Percentiles rank a stretch among this genome's conserved stretches.
These are phyloP conservation scores for Crocodylus rhombifer DNA, from an alignment of 2,797 vertebrate genomes.

Conservation along the genomic window DNA sequence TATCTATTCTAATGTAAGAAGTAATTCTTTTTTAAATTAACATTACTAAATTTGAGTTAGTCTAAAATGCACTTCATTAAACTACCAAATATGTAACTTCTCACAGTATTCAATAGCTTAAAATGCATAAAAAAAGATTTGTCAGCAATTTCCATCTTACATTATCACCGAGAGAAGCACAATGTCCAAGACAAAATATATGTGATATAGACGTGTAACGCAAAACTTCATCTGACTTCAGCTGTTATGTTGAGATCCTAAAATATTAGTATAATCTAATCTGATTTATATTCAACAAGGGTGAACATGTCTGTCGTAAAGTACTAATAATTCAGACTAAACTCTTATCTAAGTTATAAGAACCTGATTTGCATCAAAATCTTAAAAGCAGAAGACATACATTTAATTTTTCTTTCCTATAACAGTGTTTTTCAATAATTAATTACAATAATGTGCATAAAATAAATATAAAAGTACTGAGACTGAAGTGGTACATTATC, in stretches of 20 bases:
- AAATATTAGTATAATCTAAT: background rate
- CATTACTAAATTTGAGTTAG: background rate
- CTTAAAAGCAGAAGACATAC: background rate
- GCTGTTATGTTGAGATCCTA: background rate
- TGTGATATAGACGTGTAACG: background rate
- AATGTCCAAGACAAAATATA: background rate
- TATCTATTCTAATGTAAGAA: background rate
- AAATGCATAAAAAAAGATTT: background rate
- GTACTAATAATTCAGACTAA: background rate
- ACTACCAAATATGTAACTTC: background rate
- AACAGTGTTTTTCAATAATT: background rate
- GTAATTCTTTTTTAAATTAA: background rate
- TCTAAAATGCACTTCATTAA: background rate
- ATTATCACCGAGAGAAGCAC: background rate
- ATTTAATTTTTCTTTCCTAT: background rate
- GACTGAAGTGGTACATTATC: slow-evolving; percentile 19
- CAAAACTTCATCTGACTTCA: background rate
- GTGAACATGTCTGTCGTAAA: background rate
- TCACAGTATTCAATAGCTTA: background rate
- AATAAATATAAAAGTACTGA: background rate
- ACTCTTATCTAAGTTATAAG: background rate
- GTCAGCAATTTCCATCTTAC: background rate
- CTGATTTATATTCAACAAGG: background rate
- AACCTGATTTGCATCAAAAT: background rate
- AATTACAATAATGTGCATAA: background rate